Evolutionary conservation across 1,140 invertebrate species (phyloP), one percentile per base, ranked within the genome.

Genomic region (Andricus grossulariae): DNA sequence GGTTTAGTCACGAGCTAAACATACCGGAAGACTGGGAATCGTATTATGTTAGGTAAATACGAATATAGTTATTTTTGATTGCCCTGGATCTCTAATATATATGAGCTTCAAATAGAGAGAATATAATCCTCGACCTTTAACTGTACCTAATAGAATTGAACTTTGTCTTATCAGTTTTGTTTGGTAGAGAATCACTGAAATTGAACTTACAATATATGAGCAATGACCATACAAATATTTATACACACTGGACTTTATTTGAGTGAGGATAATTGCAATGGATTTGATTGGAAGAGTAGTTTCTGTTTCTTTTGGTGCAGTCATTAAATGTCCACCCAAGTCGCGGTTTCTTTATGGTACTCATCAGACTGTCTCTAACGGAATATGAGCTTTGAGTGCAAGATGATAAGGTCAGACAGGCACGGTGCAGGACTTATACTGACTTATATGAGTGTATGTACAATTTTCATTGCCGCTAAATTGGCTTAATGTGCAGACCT

Each of bases 11-110:
- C 76, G 72, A 74, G 73, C 72, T 50, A 52, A n/a, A 73, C 77
- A 79, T 75, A 73, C 52, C 71, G 50, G 50, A 50, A 71, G 77
- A 66, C 71, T 49, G 57, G 55, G 57, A 72, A 79, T 74, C 74
- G 55, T 72, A 81, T 78, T 79, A 74, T 71, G 45, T 76, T 74
- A 78, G 50, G 73, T 75, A 71, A 79, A 78, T 50, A 57, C 72
- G 51, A 79, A 78, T 73, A 82, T 74, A 73, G 75, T 74, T 77
- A 66, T 79, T 79, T 81, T 73, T 32, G 51, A 60, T 55, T 50
- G 73, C 54, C 75, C 76, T 81, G 78, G 78, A 79, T 80, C 76
- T 73, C 51, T 60, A 72, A 77, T 75, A 74, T 74, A 57, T 76
- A 77, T 78, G 60, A 71, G 57, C 73, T 75, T 73, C 21, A 72